phyloP scores from a whole-genome alignment of 1,140 invertebrate genomes.

The Laupala kohalensis region DNA sequence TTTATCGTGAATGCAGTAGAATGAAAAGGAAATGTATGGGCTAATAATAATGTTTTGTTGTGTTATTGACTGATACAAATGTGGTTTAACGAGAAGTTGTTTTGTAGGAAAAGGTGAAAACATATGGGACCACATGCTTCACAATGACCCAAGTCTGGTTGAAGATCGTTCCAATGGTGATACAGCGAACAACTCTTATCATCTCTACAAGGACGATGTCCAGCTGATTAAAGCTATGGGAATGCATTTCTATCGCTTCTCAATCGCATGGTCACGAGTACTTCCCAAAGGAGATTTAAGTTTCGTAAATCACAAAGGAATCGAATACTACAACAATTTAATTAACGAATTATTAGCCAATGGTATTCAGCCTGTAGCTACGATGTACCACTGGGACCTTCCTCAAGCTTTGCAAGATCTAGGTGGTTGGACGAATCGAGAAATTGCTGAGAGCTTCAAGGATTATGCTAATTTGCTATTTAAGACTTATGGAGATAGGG shows the following conservation, averaged over 20 bases:
- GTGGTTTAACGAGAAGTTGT: neutral
- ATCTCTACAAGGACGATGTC: conserved; percentile 50
- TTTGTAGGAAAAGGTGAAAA: conserved; percentile 28
- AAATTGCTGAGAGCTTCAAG: conserved; percentile 17
- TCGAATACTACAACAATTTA: conserved; percentile 50
- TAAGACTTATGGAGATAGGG: conserved; percentile 20
- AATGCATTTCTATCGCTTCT: no score
- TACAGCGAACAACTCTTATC: conserved; percentile 54
- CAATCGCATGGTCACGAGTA: no score
- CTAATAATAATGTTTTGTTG: no score
- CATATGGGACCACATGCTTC: conserved; percentile 42
- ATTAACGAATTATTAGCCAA: conserved; percentile 40
- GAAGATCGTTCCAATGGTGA: conserved; percentile 40
- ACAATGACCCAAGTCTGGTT: conserved; percentile 34
- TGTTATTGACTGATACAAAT: no score
- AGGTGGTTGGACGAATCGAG: conserved; percentile 19
- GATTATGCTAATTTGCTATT: conserved; percentile 19
- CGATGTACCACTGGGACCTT: conserved; percentile 31
- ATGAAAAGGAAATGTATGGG: no score
- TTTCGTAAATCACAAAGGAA: conserved; percentile 47
- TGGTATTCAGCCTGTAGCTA: conserved; percentile 27
- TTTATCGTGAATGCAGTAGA: no score
- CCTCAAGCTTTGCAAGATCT: conserved; percentile 19
- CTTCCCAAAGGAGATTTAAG: no score
- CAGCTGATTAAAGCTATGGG: conserved; percentile 39